These are phyloP conservation scores for Grammomys surdaster DNA, from an alignment of 2,113 vertebrate genomes.

Conservation along the genomic window DNA sequence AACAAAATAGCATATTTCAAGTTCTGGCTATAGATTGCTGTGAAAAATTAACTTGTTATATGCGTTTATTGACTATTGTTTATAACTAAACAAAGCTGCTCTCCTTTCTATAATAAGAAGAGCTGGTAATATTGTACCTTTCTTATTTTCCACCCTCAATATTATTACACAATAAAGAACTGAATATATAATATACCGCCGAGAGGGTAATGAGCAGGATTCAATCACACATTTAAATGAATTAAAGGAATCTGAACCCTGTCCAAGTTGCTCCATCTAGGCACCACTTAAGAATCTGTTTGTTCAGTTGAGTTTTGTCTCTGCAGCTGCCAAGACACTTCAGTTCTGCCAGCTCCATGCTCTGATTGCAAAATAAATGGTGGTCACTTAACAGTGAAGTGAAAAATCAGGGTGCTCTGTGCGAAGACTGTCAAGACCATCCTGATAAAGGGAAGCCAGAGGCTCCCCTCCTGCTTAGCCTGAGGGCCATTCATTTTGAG, in stretches of 20 bases:
- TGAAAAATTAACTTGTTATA: slow-evolving; percentile 79
- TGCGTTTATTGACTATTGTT: slow-evolving; percentile 86
- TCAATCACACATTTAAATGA: slow-evolving; percentile 90
- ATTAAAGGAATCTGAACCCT: slow-evolving; percentile 87
- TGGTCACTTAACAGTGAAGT: slow-evolving; percentile 89
- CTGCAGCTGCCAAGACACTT: slow-evolving; percentile 89
- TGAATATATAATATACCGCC: slow-evolving; percentile 86
- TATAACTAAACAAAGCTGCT: slow-evolving; percentile 85
- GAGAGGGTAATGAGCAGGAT: slow-evolving; percentile 88
- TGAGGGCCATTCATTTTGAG: slow-evolving; percentile 63
- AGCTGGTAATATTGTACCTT: slow-evolving; percentile 84
- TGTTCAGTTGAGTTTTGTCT: slow-evolving; percentile 91
- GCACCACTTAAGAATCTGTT: slow-evolving; percentile 91
- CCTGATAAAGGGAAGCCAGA: slow-evolving; percentile 75
- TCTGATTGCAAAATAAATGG: slow-evolving; percentile 91
- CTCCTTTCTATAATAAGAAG: slow-evolving; percentile 81
- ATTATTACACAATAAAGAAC: slow-evolving; percentile 85
- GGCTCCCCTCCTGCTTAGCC: slow-evolving; percentile 71
- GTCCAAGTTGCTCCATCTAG: slow-evolving; percentile 89
- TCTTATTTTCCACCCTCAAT: slow-evolving; percentile 84
- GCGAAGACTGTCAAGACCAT: slow-evolving; percentile 80
- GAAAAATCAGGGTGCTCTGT: slow-evolving; percentile 84
- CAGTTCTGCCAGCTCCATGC: slow-evolving; percentile 88
- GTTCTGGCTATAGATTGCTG: slow-evolving; percentile 72
- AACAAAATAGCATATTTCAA: slow-evolving; percentile 80